Evolutionary conservation across 2,888 invertebrate genomes (phyloP), one percentile per base, ranked within the genome.

Genomic region (Dasysyrphus albostriatus): DNA sequence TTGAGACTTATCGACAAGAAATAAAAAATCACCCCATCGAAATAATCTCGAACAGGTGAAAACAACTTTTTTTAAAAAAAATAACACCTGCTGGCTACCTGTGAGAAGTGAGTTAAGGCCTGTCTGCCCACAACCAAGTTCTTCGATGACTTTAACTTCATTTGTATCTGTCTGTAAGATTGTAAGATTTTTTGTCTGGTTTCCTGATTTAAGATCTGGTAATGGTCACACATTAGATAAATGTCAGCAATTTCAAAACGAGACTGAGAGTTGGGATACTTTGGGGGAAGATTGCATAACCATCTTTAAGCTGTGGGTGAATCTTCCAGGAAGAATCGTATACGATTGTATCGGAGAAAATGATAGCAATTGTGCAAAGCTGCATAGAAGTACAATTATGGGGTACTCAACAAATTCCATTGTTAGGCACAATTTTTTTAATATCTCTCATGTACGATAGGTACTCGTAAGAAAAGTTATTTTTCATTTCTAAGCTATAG

Each of bases 31-130:
- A 70, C 70, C 51, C 24, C 44, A 72, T 61, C 61, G 61, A 78
- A 51, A 44, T 42, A 63, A 59, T 67, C 77, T 70, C 32, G 12
- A 61, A 70, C 77, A 63, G 70, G 61, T 73, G 79, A 73, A 79
- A 79, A 63, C 63, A 42, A 39, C 47, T 6, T 19, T 16, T 0
- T 3, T 14, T 16, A 47, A 16, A 54, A 54, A 73, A 56, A 58
- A 34, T 58, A 58, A 58, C 80, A 80, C 80, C 80, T 80, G 80
- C 49, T 67, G 65, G 65, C 19, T 73, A 16, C 39, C 12, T 29
- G 58, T 14, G 39, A 39, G 29, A 2, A n/a, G 34, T 58, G 6
- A 42, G 24, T 24, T 29, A 12, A 49, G 3, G 5, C 34, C 16
- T 37, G 34, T 67, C 67, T 67, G 32, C 67, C 37, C 37, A 67